A percentile compares a stretch with the other conserved stretches of the same genome.
These are phyloP conservation scores for Ooceraea biroi DNA, from an alignment of 1,140 invertebrate genomes.

Conservation along the genomic window DNA sequence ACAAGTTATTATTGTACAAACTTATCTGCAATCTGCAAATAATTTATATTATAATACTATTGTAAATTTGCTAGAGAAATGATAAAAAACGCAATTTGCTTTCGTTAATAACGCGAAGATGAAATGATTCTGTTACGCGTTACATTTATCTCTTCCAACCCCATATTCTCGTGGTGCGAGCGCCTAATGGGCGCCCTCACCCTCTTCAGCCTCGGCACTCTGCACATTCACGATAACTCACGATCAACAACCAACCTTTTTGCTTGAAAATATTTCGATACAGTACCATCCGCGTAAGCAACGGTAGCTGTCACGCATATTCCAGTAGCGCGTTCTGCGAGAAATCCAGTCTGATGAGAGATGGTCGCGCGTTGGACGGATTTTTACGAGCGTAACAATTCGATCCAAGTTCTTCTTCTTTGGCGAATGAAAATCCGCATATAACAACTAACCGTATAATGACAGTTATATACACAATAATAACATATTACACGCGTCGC, in stretches of 20 bases:
- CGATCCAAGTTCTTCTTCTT: background rate
- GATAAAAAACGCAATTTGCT: background rate
- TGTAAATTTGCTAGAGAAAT: too few species aligned
- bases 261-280: constrained; percentile 32
- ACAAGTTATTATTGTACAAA: too few species aligned
- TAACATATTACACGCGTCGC: constrained; percentile 69
- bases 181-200: background rate
- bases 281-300: constrained; percentile 67
- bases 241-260: background rate
- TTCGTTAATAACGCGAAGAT: background rate
- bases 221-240: background rate
- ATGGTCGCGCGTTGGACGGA: background rate
- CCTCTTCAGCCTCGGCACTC: background rate
- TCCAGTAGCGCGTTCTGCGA: background rate
- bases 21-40: too few species aligned
- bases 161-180: background rate
- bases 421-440: too few species aligned
- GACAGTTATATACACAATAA: background rate
- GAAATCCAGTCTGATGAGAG: background rate
- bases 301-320: constrained; percentile 63
- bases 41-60: too few species aligned
- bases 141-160: background rate
- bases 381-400: background rate
- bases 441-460: background rate
- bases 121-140: background rate